phyloP scores from a whole-genome alignment of 2,113 vertebrate species.

The Leptodactylus fuscus region DNA sequence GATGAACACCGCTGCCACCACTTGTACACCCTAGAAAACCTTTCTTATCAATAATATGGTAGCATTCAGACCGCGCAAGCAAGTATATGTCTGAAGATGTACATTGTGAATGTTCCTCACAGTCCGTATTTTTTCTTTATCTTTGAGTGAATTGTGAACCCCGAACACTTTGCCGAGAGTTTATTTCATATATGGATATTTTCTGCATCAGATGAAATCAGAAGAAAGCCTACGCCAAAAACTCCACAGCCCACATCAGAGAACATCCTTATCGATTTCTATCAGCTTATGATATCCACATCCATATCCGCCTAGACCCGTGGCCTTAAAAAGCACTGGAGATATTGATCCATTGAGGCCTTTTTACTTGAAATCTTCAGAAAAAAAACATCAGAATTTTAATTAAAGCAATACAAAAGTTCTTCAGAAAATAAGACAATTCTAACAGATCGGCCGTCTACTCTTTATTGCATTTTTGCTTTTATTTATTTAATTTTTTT shows the following conservation, averaged over 20 bases:
- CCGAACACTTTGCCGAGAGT: too few species aligned
- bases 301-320: not conserved
- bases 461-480: not conserved
- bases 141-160: too few species aligned
- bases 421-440: not conserved
- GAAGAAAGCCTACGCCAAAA: not conserved
- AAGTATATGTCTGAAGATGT: too few species aligned
- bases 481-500: too few species aligned
- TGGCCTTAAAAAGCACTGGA: not conserved
- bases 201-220: not conserved
- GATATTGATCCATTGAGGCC: slow-evolving; percentile 1
- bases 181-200: not conserved
- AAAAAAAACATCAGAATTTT: not conserved
- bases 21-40: too few species aligned
- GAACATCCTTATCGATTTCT: not conserved
- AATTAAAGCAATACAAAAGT: not conserved
- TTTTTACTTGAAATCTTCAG: not conserved
- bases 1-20: too few species aligned
- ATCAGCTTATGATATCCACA: not conserved
- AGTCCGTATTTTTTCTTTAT: too few species aligned
- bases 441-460: not conserved
- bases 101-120: too few species aligned
- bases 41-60: too few species aligned
- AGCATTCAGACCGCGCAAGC: too few species aligned
- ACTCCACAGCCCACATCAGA: not conserved